These are phyloP conservation scores for Mola mola DNA, from an alignment of 2,113 vertebrate species.

Conservation along the genomic window DNA sequence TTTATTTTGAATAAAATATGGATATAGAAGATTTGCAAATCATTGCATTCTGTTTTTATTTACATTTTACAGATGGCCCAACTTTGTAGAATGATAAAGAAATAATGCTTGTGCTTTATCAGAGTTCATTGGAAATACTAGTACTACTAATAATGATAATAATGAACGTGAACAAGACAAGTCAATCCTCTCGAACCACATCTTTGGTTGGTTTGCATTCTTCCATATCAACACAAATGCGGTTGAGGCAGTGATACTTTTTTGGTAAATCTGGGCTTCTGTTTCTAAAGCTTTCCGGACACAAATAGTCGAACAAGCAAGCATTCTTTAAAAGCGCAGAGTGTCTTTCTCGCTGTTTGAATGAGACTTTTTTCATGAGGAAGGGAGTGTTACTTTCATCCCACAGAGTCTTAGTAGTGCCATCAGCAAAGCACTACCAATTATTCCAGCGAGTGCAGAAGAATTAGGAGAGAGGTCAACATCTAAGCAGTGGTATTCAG, in stretches of 20 bases:
- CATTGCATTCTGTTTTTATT: too few relatives aligned
- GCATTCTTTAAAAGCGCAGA: not conserved
- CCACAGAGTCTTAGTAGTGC: constrained; percentile 22
- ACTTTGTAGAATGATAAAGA: too few relatives aligned
- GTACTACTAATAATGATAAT: too few relatives aligned
- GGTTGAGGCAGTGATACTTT: not conserved
- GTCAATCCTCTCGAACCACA: too few relatives aligned
- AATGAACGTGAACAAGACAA: too few relatives aligned
- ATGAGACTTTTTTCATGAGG: constrained; percentile 8
- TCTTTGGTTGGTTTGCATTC: too few relatives aligned
- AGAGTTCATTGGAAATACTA: too few relatives aligned
- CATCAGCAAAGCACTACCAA: constrained; percentile 38
- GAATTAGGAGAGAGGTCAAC: constrained; percentile 30
- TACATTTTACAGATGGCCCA: too few relatives aligned
- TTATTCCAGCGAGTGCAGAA: constrained; percentile 43
- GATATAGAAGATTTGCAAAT: too few relatives aligned
- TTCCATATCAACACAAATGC: too few relatives aligned
- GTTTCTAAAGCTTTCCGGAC: constrained; percentile 7
- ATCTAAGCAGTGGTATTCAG: constrained; percentile 10
- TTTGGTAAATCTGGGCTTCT: not conserved
- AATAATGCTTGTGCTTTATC: too few relatives aligned
- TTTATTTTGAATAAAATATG: too few relatives aligned
- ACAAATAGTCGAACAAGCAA: not conserved
- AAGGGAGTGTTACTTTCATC: constrained; percentile 43
- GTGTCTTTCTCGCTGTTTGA: not conserved